phyloP scores from a whole-genome alignment of 2,888 invertebrate genomes.

The Camptogramma bilineatum region DNA sequence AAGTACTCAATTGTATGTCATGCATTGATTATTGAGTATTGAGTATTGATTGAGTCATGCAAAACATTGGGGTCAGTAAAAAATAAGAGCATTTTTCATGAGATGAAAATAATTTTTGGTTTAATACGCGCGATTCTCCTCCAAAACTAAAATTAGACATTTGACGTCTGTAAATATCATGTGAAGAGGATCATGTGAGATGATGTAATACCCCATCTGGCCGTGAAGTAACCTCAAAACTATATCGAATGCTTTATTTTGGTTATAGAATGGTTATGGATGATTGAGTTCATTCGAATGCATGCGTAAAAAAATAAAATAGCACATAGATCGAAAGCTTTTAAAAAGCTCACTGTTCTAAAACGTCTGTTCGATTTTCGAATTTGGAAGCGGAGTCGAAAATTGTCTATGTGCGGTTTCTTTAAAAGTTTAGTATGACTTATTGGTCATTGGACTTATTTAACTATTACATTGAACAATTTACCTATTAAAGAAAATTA shows the following conservation, averaged over 20 bases:
- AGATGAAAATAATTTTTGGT: background rate
- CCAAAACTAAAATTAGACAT: constrained; percentile 21
- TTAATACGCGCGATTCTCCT: constrained; percentile 8
- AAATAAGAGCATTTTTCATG: background rate
- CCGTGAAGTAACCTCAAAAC: constrained; percentile 28
- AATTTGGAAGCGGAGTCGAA: background rate
- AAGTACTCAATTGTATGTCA: too few species aligned
- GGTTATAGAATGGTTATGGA: too few species aligned
- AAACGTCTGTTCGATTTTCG: background rate
- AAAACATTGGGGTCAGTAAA: too few species aligned
- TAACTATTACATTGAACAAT: too few species aligned
- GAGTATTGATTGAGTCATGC: too few species aligned
- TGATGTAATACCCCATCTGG: constrained; percentile 27
- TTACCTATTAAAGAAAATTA: too few species aligned
- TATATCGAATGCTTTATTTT: too few species aligned
- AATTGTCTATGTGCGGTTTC: background rate
- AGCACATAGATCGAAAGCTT: background rate
- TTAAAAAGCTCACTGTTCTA: background rate
- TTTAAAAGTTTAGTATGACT: background rate
- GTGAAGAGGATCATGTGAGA: constrained; percentile 22
- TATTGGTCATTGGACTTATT: too few species aligned
- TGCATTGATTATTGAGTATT: too few species aligned
- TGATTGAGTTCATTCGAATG: background rate
- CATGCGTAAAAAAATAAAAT: background rate
- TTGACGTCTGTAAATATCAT: constrained; percentile 26